Conservation (phyloP, 2,888 invertebrate species). For the Eupithecia insigniata region DNA sequence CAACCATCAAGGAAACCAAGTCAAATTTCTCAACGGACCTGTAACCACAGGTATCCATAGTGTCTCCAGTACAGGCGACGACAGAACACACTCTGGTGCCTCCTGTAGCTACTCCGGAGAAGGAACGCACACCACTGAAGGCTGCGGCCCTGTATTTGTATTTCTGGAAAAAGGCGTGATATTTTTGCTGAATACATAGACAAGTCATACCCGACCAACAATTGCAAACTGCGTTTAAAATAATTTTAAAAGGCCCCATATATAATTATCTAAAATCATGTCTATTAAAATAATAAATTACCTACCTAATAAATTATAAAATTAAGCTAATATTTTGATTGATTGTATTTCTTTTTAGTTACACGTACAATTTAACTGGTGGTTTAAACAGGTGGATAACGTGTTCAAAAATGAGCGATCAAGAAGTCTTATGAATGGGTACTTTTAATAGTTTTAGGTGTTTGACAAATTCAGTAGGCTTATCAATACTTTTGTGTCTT, state of each 20-base stretch:
- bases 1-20: neutral
- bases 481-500: neutral
- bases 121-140: conserved; percentile 81
- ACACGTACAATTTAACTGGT: neutral
- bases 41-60: conserved; percentile 72
- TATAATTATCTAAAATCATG: too few species aligned
- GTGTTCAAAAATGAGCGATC: neutral
- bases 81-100: conserved; percentile 80
- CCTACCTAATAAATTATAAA: neutral
- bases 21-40: conserved; percentile 53
- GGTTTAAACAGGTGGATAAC: neutral
- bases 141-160: conserved; percentile 81
- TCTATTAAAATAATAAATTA: too few species aligned
- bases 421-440: neutral
- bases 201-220: neutral
- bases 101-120: conserved; percentile 71
- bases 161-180: conserved; percentile 51
- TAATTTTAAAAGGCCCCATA: too few species aligned
- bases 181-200: neutral
- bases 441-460: neutral
- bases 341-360: neutral
- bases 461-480: neutral
- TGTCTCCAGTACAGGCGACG: conserved; percentile 77
- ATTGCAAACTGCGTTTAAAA: neutral
- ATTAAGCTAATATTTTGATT: neutral